Conservation (phyloP, 2,797 vertebrate species). For the Hypotaenidia philippensis region DNA sequence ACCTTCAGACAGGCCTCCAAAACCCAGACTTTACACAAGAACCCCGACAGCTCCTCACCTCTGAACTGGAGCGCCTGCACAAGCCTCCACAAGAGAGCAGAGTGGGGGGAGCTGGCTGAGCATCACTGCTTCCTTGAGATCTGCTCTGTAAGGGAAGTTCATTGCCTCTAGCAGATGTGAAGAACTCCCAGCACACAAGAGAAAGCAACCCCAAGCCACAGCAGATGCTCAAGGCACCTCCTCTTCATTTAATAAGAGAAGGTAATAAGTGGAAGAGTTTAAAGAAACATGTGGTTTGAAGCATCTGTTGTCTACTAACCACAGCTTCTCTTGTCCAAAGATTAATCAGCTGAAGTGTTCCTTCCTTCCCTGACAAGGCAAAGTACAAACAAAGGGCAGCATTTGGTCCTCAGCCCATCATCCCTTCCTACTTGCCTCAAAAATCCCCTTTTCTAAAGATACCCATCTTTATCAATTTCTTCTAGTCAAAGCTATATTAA, state of each 20-base stretch:
- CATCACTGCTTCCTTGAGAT: not conserved
- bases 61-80: not conserved
- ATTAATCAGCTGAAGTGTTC: not conserved
- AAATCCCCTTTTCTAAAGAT: not conserved
- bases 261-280: not conserved
- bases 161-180: not conserved
- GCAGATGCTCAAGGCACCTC: not conserved
- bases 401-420: not conserved
- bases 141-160: not conserved
- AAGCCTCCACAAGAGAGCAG: not conserved
- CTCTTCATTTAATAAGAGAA: not conserved
- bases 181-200: not conserved
- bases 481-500: slow-evolving; percentile 19
- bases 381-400: not conserved
- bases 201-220: not conserved
- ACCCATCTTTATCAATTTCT: not conserved
- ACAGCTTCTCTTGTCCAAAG: not conserved
- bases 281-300: not conserved
- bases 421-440: not conserved
- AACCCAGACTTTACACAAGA: fast-evolving
- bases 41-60: fast-evolving
- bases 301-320: not conserved
- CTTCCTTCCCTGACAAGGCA: not conserved
- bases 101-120: not conserved
- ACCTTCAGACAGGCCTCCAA: not conserved